These are phyloP conservation scores for Eulemur macaco DNA, from an alignment of 2,113 vertebrate species.

Conservation along the genomic window DNA sequence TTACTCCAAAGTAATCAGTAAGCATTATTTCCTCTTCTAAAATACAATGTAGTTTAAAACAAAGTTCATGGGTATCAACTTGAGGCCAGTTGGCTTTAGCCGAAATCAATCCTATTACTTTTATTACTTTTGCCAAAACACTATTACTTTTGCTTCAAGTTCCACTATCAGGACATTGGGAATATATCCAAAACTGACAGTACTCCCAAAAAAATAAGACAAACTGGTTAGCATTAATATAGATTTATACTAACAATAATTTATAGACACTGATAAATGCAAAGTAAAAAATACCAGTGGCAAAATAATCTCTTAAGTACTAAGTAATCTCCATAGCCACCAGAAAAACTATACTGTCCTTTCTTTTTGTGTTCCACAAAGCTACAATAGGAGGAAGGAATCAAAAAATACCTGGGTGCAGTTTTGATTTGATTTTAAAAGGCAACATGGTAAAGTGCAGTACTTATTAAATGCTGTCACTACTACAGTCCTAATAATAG, in stretches of 20 bases:
- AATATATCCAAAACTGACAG: constrained; percentile 23
- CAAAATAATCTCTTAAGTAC: not conserved
- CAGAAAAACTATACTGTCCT: not conserved
- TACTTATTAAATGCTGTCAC: not conserved
- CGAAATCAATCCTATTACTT: constrained; percentile 17
- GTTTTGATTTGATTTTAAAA: not conserved
- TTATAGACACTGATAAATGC: not conserved
- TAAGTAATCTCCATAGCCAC: not conserved
- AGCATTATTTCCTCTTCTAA: not conserved
- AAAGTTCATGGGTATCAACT: not conserved
- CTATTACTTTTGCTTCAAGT: not conserved
- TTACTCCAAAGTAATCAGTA: constrained; percentile 35
- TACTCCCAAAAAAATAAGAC: not conserved
- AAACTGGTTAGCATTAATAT: not conserved
- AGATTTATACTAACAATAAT: not conserved
- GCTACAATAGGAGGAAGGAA: not conserved
- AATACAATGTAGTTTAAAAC: constrained; percentile 23
- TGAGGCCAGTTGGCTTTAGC: not conserved
- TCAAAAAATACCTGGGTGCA: not conserved
- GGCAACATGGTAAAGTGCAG: not conserved
- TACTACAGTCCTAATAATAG: not conserved
- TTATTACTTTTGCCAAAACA: not conserved
- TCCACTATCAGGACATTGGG: not conserved
- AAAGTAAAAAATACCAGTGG: not conserved
- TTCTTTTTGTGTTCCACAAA: constrained; percentile 17